Evolutionary conservation across 2,113 vertebrate genomes (phyloP), one percentile per base, ranked within the genome.

Genomic region (Notiomystis cincta): DNA sequence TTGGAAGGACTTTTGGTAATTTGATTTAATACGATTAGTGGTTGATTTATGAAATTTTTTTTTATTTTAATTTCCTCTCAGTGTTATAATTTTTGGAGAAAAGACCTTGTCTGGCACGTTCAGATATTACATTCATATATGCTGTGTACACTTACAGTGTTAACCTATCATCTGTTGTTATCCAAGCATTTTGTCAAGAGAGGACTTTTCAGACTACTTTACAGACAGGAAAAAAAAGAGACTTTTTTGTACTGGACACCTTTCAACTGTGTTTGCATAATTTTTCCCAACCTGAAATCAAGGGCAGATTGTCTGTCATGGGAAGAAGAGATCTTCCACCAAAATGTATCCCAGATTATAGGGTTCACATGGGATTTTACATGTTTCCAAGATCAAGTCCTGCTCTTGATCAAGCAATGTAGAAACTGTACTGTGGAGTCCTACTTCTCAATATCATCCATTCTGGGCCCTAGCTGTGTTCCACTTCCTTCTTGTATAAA

Each of bases 301-400:
- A 50, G 6, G 8, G 5, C 10, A 44, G 20, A 40, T 30, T 47
- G 64, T 51, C 8, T 72, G 11, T 7, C 0, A 0, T 0, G 0
- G 19, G 11, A 83, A 82, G 42, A 72, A 72, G 6, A 90, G 20
- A 33, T 50, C 6, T 3, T 20, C 6, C n/a, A 35, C 3, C 17
- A 81, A 86, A 83, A 56, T 6, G 4, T 37, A 69, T 12, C 25
- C 10, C 24, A 64, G 45, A 57, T 25, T 47, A 51, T 1, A 69
- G 19, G 38, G 4, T 15, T 88, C 25, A 22, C 1, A 6, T n/a
- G 8, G 3, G 18, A 50, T 66, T 73, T 70, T 62, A 1, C 6
- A 14, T 42, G 4, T 67, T 71, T 71, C 15, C 35, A 57, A 37
- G 8, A 47, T 7, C 3, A 73, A 75, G 30, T 24, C 13, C 19